Evolutionary conservation across 1,140 invertebrate genomes (phyloP).

Genomic region (Heliconius hewitsoni): DNA sequence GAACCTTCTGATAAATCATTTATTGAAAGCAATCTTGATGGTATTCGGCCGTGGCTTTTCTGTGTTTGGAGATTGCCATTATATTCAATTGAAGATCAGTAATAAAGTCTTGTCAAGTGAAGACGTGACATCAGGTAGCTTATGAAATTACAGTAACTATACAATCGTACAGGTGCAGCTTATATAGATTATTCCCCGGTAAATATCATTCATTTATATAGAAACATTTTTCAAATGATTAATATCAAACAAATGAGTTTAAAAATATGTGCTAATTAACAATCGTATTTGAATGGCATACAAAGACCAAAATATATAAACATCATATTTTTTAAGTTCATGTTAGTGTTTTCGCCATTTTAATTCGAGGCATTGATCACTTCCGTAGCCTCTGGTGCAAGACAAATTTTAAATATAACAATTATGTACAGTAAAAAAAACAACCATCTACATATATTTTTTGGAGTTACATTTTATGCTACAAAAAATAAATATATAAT

Average conservation of each 20-base stretch:
- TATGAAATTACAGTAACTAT: not conserved
- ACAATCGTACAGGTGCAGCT: not conserved
- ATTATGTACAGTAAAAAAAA: no score
- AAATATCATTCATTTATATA: no score
- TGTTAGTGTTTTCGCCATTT: not conserved
- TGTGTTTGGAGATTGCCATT: constrained; percentile 56
- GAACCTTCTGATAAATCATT: constrained; percentile 58
- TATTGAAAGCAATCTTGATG: constrained; percentile 68
- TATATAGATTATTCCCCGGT: no score
- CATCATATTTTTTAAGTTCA: no score
- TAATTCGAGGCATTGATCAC: not conserved
- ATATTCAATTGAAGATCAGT: constrained; percentile 54
- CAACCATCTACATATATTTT: not conserved
- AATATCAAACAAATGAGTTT: no score
- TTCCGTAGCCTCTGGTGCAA: no score
- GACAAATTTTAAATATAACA: no score
- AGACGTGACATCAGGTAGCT: not conserved
- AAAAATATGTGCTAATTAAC: no score
- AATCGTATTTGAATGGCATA: no score
- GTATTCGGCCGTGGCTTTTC: constrained; percentile 63
- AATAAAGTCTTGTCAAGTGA: constrained; percentile 31
- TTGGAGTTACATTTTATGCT: not conserved
- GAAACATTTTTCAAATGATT: no score
- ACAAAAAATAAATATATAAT: not conserved
- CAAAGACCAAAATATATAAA: no score